These are phyloP conservation scores for Euura lappo DNA, from an alignment of 1,140 invertebrate genomes.

Conservation along the genomic window DNA sequence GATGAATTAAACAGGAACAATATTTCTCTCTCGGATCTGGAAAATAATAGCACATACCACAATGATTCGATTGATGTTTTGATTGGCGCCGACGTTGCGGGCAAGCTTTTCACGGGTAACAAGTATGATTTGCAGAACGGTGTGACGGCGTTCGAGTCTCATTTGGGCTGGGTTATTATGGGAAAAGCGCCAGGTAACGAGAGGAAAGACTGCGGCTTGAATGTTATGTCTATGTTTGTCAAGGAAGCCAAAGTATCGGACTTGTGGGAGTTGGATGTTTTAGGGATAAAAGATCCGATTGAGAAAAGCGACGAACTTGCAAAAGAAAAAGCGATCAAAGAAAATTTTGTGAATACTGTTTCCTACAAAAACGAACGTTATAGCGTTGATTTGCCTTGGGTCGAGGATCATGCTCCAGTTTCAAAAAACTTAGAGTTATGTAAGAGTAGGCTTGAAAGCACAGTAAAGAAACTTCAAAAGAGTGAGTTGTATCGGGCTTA, in stretches of 20 bases:
- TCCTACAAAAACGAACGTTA: slow-evolving; percentile 31
- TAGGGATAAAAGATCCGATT: slow-evolving; percentile 40
- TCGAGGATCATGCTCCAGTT: slow-evolving; percentile 33
- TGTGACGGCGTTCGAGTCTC: slow-evolving; percentile 43
- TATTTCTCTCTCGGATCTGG: slow-evolving; percentile 33
- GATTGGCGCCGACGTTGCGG: slow-evolving; percentile 41
- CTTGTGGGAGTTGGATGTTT: background rate
- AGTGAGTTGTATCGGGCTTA: slow-evolving; percentile 37
- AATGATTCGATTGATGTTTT: slow-evolving; percentile 31
- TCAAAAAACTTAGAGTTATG: slow-evolving; percentile 30
- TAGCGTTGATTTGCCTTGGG: slow-evolving; percentile 41
- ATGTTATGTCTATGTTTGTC: slow-evolving; percentile 19
- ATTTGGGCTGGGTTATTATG: slow-evolving; percentile 46
- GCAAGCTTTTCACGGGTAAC: slow-evolving; percentile 39
- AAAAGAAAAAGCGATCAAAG: slow-evolving; percentile 26
- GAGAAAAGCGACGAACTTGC: slow-evolving; percentile 28
- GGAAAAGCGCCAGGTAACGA: slow-evolving; percentile 29
- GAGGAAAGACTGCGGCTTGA: slow-evolving; percentile 9
- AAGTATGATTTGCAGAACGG: slow-evolving; percentile 33
- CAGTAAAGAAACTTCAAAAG: slow-evolving; percentile 31
- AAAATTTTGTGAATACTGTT: slow-evolving; percentile 40
- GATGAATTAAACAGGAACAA: slow-evolving; percentile 20
- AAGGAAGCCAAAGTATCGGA: slow-evolving; percentile 23
- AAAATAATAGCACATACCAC: slow-evolving; percentile 21
- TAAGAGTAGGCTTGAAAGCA: slow-evolving; percentile 27